Evolutionary conservation across 2,797 vertebrate genomes (phyloP), one percentile per base, ranked within the genome.

Genomic region (Microchirus variegatus): DNA sequence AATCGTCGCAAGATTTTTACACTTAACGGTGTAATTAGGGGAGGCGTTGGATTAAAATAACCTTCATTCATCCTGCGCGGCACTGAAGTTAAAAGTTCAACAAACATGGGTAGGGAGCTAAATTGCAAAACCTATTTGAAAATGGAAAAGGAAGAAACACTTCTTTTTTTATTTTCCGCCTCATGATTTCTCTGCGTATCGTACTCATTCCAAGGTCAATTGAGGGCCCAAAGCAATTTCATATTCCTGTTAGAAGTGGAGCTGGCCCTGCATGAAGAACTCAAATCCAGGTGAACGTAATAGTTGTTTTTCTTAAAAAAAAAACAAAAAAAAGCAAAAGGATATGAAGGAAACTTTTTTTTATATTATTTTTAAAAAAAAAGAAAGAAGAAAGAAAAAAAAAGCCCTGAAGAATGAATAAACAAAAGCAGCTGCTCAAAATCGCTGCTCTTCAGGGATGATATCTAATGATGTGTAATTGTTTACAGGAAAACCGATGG

Each of bases 401-500:
- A 9, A 62, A 57, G 26, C 51, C 19, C 50, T 35, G 63, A 41
- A 64, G 55, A 44, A 62, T 11, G 61, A 67, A 70, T 54, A 68
- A 70, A 60, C 38, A 17, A 13, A 69, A 44, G 38, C 78, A 77
- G 70, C 77, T 81, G 81, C 54, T 67, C 9, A 45, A 60, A 78
- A 56, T 63, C 9, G 73, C 55, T n/a, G 6, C 40, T 75, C 52
- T 47, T 68, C 63, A 56, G 77, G 67, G 84, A 70, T 59, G 66
- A 81, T 63, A 51, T 42, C 53, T 44, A 59, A 84, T 65, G 68
- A 80, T 64, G 63, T 46, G 68, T 63, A 59, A 76, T 59, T 85
- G 71, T 75, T 85, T 65, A 75, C 64, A 59, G 65, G 63, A 73
- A 71, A 57, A 18, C 14, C 70, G 79, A 72, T 73, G 67, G 77